These are phyloP conservation scores for Eulithis testata DNA, from an alignment of 2,888 invertebrate genomes.

Conservation along the genomic window DNA sequence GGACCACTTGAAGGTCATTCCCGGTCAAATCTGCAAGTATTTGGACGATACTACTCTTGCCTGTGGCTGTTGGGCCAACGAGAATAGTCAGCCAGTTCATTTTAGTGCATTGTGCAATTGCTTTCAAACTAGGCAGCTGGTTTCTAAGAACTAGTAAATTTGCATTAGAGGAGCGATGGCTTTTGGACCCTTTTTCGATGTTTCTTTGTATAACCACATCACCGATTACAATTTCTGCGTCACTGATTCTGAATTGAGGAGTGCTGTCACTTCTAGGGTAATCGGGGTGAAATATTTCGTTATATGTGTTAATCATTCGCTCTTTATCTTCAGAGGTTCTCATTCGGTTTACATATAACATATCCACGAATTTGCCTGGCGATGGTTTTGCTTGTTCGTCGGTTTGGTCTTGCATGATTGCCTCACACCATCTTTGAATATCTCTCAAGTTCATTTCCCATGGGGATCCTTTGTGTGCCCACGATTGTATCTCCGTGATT, in stretches of 20 bases:
- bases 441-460: conserved; percentile 99
- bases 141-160: conserved; percentile 76
- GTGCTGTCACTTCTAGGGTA: conserved; percentile 80
- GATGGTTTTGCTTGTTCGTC: conserved; percentile 51
- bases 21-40: conserved; percentile 91
- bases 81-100: conserved; percentile 97
- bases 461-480: conserved; percentile 94
- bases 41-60: conserved; percentile 92
- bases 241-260: conserved; percentile 85
- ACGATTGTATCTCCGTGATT: conserved; percentile 85
- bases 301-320: conserved; percentile 85
- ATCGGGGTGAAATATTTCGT: conserved; percentile 74
- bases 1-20: conserved; percentile 88
- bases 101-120: conserved; percentile 93
- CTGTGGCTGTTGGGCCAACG: conserved; percentile 91
- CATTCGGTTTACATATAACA: conserved; percentile 95
- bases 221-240: conserved; percentile 86
- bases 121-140: conserved; percentile 89
- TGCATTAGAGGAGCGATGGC: conserved; percentile 62
- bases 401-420: conserved; percentile 79
- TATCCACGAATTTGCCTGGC: conserved; percentile 87
- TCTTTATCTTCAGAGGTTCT: conserved; percentile 90
- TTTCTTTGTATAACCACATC: conserved; percentile 83
- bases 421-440: conserved; percentile 96
- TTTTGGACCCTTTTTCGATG: conserved; percentile 66